Percentiles rank a stretch among this genome's conserved stretches.
phyloP scores from a whole-genome alignment of 64 coral and sea anemone species.

The Actinia equina region DNA sequence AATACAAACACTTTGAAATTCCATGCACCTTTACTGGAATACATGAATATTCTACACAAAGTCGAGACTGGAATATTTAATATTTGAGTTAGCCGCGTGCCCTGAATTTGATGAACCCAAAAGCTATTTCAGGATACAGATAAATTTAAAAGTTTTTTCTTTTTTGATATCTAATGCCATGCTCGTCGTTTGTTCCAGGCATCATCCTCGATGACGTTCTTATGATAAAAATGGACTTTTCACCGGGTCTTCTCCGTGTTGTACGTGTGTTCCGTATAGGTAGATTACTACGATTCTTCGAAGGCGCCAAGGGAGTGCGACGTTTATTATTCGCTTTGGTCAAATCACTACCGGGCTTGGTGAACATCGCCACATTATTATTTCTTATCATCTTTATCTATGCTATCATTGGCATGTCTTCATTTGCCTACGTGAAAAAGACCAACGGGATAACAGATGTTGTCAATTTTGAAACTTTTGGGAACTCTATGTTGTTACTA shows the following conservation, averaged over 20 bases:
- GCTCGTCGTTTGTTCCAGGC: constrained; percentile 36
- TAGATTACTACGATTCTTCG: constrained; percentile 88
- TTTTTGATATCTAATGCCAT: background rate
- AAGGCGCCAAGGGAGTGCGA: constrained; percentile 90
- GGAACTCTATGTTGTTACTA: constrained; percentile 82
- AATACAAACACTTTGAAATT: too few species aligned
- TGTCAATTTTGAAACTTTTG: constrained; percentile 98
- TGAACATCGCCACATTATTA: constrained; percentile 89
- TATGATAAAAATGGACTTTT: constrained; percentile 73
- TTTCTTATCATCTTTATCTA: constrained; percentile 97
- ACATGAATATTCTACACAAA: too few species aligned
- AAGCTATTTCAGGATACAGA: too few species aligned
- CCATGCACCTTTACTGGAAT: too few species aligned
- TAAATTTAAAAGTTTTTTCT: too few species aligned
- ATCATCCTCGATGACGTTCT: constrained; percentile 83
- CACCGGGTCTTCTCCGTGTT: constrained; percentile 89
- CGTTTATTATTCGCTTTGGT: constrained; percentile 85
- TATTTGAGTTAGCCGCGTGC: too few species aligned
- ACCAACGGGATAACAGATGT: constrained; percentile 89
- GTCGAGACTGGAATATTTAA: too few species aligned
- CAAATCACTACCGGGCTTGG: constrained; percentile 90
- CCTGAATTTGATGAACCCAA: too few species aligned
- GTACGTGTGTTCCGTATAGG: constrained; percentile 93
- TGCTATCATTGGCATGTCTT: constrained; percentile 95
- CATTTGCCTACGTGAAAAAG: constrained; percentile 91